Evolutionary conservation across 2,113 vertebrate genomes (phyloP).

Genomic region (Syrmaticus mikado): DNA sequence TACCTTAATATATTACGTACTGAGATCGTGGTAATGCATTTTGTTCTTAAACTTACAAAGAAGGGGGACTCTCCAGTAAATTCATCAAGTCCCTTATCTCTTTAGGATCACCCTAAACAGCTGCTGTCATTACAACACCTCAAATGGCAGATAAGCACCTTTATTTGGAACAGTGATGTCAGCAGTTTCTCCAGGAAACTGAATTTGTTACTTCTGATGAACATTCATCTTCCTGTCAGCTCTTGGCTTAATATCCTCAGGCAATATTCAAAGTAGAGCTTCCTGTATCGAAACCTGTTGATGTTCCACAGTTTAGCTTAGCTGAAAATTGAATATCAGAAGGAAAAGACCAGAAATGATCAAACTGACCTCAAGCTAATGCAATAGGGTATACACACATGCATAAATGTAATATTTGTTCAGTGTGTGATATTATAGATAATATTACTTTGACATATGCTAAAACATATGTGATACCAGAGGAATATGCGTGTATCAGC

Average conservation of each 20-base stretch:
- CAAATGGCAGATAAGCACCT: conserved; percentile 64
- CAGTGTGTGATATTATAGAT: background rate
- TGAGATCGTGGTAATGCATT: background rate
- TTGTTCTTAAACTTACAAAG: background rate
- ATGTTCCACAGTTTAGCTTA: background rate
- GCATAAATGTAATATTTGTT: background rate
- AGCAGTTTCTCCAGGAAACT: conserved; percentile 63
- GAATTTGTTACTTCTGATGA: conserved; percentile 62
- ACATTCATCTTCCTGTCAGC: conserved; percentile 52
- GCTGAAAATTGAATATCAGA: background rate
- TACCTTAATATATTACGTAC: background rate
- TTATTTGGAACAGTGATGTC: conserved; percentile 42
- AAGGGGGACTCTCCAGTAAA: background rate
- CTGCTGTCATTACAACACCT: conserved; percentile 67
- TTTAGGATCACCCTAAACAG: conserved; percentile 34
- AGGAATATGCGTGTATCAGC: background rate
- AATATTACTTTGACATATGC: background rate
- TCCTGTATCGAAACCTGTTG: background rate
- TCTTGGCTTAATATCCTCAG: conserved; percentile 57
- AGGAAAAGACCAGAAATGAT: background rate
- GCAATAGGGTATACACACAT: background rate
- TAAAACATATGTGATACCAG: background rate
- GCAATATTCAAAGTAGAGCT: conserved; percentile 20
- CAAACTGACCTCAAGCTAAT: conserved; percentile 49
- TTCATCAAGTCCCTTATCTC: conserved; percentile 3